A percentile compares a stretch with the other conserved stretches of the same genome.
These are phyloP conservation scores for Cacatua alba DNA, from an alignment of 2,113 vertebrate genomes.

Conservation along the genomic window DNA sequence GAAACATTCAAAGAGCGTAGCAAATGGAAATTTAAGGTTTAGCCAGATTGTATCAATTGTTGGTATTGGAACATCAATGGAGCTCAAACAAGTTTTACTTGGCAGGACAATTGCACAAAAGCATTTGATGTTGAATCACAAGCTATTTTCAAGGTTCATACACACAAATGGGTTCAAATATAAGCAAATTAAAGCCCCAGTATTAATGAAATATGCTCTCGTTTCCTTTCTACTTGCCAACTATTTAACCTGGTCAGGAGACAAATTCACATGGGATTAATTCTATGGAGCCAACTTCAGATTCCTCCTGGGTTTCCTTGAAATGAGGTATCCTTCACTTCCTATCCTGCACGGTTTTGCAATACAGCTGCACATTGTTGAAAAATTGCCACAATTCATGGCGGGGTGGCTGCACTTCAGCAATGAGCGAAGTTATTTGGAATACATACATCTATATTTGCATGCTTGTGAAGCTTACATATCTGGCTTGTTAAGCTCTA, in stretches of 20 bases:
- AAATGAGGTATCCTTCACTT: slow-evolving; percentile 38
- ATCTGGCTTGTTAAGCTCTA: slow-evolving; percentile 28
- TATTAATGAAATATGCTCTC: slow-evolving; percentile 35
- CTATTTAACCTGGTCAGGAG: slow-evolving; percentile 51
- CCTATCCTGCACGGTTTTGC: neutral
- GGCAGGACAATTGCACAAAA: slow-evolving; percentile 40
- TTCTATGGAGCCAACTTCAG: neutral
- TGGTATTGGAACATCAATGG: slow-evolving; percentile 41
- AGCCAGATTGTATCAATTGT: slow-evolving; percentile 52
- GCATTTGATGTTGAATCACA: slow-evolving; percentile 31
- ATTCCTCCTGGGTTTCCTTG: slow-evolving; percentile 40
- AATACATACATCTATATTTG: slow-evolving; percentile 42
- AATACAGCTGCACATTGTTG: slow-evolving; percentile 61
- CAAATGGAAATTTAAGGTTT: slow-evolving; percentile 47
- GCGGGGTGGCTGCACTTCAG: slow-evolving; percentile 33
- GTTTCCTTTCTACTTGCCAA: slow-evolving; percentile 19
- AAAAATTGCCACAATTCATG: slow-evolving; percentile 63
- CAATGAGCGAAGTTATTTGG: slow-evolving; percentile 51
- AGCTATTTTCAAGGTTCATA: slow-evolving; percentile 36
- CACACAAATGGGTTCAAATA: slow-evolving; percentile 18
- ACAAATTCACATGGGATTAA: neutral
- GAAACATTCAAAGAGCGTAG: neutral
- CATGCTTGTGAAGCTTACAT: neutral
- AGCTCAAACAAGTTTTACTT: slow-evolving; percentile 53
- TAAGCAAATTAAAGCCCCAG: slow-evolving; percentile 21